Percentiles rank a stretch among this genome's conserved stretches.
These are phyloP conservation scores for Erithacus rubecula DNA, from an alignment of 2,797 vertebrate species.

Conservation along the genomic window DNA sequence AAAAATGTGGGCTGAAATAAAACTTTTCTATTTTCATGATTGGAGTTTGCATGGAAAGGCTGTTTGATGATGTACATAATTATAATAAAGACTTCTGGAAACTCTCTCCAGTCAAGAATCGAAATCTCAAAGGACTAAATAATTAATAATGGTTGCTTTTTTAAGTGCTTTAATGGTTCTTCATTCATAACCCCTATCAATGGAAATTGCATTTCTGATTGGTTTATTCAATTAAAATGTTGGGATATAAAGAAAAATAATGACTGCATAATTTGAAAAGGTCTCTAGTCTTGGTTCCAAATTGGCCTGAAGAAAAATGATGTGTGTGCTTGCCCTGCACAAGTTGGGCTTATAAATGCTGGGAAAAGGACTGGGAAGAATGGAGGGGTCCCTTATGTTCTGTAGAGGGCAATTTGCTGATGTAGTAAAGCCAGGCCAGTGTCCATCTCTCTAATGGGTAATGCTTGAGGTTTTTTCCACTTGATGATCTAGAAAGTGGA, in stretches of 20 bases:
- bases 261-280: not conserved
- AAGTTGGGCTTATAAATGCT: not conserved
- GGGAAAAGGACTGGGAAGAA: not conserved
- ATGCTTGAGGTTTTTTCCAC: not conserved
- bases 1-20: not conserved
- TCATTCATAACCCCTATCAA: not conserved
- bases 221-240: not conserved
- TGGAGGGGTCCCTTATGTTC: not conserved
- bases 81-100: not conserved
- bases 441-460: not conserved
- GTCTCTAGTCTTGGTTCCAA: not conserved
- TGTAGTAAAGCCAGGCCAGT: not conserved
- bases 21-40: conserved; percentile 1
- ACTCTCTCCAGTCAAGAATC: not conserved
- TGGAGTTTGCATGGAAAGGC: conserved; percentile 35
- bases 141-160: conserved; percentile 47
- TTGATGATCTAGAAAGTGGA: not conserved
- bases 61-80: not conserved
- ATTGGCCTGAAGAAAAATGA: not conserved
- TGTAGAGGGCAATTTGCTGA: not conserved
- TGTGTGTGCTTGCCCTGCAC: rapidly evolving
- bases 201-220: not conserved
- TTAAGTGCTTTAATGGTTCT: conserved; percentile 69
- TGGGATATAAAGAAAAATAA: not conserved
- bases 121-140: conserved; percentile 3